Evolutionary conservation across 2,113 vertebrate species (phyloP).

Genomic region (Xiphophorus couchianus): DNA sequence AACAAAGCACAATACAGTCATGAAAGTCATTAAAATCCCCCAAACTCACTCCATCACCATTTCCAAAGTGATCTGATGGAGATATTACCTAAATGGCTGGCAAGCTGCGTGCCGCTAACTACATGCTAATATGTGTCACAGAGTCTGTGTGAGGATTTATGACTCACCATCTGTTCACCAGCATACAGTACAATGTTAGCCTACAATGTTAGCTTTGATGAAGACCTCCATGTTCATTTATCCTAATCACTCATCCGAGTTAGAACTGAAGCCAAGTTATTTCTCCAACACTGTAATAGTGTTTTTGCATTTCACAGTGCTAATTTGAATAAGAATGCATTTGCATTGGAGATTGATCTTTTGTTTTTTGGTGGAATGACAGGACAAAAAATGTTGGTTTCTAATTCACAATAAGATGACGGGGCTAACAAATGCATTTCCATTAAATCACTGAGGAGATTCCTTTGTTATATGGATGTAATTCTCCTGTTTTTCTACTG

Average conservation of each 20-base stretch:
- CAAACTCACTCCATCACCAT: slow-evolving; percentile 79
- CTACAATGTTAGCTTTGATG: slow-evolving; percentile 84
- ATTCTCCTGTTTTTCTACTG: not conserved
- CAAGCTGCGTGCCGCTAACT: slow-evolving; percentile 82
- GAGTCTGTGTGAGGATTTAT: slow-evolving; percentile 81
- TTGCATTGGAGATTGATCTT: slow-evolving; percentile 57
- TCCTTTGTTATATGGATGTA: not conserved
- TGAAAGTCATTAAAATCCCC: slow-evolving; percentile 59
- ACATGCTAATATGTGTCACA: slow-evolving; percentile 85
- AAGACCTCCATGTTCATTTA: slow-evolving; percentile 81
- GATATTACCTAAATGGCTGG: slow-evolving; percentile 84
- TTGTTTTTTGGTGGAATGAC: slow-evolving; percentile 49
- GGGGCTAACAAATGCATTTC: slow-evolving; percentile 12
- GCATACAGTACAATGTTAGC: slow-evolving; percentile 82
- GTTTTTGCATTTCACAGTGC: slow-evolving; percentile 47
- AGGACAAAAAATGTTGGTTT: slow-evolving; percentile 61
- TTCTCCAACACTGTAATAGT: slow-evolving; percentile 63
- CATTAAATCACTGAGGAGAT: slow-evolving; percentile 2
- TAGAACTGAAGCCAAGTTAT: slow-evolving; percentile 72
- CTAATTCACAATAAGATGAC: slow-evolving; percentile 42
- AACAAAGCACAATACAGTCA: slow-evolving; percentile 58
- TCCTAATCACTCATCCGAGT: slow-evolving; percentile 78
- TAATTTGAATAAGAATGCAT: slow-evolving; percentile 73
- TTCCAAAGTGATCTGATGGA: slow-evolving; percentile 83
- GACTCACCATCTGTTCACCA: slow-evolving; percentile 83